Evolutionary conservation across 1,140 invertebrate genomes (phyloP), one percentile per base, ranked within the genome.

Genomic region (Calosoma granatense): DNA sequence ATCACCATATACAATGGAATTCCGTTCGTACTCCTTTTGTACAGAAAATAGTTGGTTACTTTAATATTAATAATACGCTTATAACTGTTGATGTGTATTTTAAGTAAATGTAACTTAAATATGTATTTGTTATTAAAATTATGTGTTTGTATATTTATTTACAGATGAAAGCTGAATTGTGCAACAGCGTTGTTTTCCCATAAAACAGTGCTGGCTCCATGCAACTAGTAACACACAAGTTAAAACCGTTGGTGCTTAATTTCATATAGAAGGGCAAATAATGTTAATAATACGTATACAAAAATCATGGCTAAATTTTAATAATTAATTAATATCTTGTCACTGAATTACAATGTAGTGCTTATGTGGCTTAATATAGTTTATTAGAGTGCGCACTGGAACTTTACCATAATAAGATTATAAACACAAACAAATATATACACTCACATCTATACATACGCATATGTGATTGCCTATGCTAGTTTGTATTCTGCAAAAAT

Each of bases 151-250:
- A 26, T 54, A 17, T 26, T 54, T 54, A 14, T 19, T 54, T 54
- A 14, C 26, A 54, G 53, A 54, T 54, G 53, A 54, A 36, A 54
- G 53, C 53, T 54, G 53, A 54, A 20, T 17, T 54, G 22, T 23
- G 26, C n/a, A n/a, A n/a, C n/a, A n/a, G n/a, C 15, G 22, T 47
- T 47, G 17, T 47, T 47, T 3, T 12, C 6, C 9, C 41, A 47
- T 17, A 47, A 30, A 9, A 47, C 41, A 47, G 41, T 17, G 41
- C 41, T 47, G 41, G 41, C 41, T 47, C 41, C 9, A 11, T n/a
- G 41, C 41, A 47, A 11, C 41, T 17, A 47, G 41, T 47, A 47
- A 47, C 15, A 47, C n/a, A n/a, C 41, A 47, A 47, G 41, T 47
- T 47, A 11, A 47, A 47, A 47, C 41, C 41, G 41, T 47, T 47